Base-by-base conservation (phyloP, 1,140 invertebrate species). In the Oppia nitens region DNA sequence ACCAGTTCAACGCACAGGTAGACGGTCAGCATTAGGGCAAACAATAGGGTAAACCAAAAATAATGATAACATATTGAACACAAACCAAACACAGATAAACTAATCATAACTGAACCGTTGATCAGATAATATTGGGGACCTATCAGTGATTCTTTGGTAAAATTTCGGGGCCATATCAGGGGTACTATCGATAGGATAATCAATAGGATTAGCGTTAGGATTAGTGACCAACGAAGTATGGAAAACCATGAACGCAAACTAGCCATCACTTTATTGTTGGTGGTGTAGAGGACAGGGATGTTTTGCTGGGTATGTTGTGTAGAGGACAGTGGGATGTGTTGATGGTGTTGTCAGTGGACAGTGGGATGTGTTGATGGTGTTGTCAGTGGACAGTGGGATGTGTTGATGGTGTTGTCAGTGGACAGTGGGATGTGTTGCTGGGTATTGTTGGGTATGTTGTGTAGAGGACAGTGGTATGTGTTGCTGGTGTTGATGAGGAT, bases 161-260 rank as follows among this genome's bases (percentile, higher is more conserved):
- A 57, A 24, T 57, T 20, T 45, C 26, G 17, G 1, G 56, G 45
- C 20, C 48, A 57, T 2, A 45, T 21, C 11, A 57, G 11, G n/a
- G 56, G 56, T 50, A 23, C 4, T 27, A 57, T 20, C 2, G 56
- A 6, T 14, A 57, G 9, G 12, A 57, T 57, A 23, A 57, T 57
- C 4, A 48, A 6, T 3, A 57, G 25, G 14, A 57, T 49, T 25
- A 57, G 24, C 21, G 56, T 57, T 21, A 57, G 17, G 6, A 57
- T 57, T 20, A 57, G 23, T 26, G 56, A 14, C 56, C 56, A 57
- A 29, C 56, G 56, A 28, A 57, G 45, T 4, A 57, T 40, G 47
- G 45, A 1, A 57, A 57, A 57, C 56, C 47, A 52, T 29, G 56
- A 57, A n/a, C 47, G 48, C 24, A 57, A 49, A 17, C 48, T 57